phyloP scores from a whole-genome alignment of 2,888 invertebrate genomes.

The Metacarcinus magister region DNA sequence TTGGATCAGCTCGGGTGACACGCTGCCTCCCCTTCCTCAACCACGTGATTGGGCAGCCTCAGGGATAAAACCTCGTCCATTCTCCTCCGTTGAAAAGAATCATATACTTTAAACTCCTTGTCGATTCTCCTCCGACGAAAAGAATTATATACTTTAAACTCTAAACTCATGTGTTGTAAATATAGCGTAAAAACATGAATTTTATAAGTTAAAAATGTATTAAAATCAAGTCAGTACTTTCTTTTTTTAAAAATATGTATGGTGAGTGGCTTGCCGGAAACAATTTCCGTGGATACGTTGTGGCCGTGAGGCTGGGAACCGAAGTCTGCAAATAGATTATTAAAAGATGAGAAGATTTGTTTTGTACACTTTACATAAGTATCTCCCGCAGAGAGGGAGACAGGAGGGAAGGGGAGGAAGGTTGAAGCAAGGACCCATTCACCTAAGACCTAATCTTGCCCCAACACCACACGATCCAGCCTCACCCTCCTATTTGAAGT shows the following conservation, averaged over 20 bases:
- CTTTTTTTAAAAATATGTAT: background rate
- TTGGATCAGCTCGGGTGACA: too few relatives aligned
- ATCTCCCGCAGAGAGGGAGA: background rate
- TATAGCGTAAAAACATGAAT: background rate
- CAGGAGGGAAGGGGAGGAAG: background rate
- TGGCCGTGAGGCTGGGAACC: background rate
- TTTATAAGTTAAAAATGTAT: background rate
- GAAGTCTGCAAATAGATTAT: background rate
- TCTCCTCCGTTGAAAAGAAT: too few relatives aligned
- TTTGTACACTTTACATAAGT: background rate
- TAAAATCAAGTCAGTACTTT: background rate
- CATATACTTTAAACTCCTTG: too few relatives aligned
- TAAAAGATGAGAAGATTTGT: background rate
- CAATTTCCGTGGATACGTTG: background rate
- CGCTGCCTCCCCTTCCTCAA: too few relatives aligned
- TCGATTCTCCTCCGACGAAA: too few relatives aligned
- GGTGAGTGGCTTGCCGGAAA: background rate
- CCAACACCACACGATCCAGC: background rate
- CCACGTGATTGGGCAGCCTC: too few relatives aligned
- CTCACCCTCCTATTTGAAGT: background rate
- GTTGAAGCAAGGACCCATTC: background rate
- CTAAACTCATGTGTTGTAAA: too few relatives aligned
- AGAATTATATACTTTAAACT: too few relatives aligned
- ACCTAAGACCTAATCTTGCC: conserved; percentile 18
- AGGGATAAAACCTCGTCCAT: too few relatives aligned